Base-by-base conservation (phyloP, 2,797 vertebrate genomes). In the Syngnathus rostellatus region DNA sequence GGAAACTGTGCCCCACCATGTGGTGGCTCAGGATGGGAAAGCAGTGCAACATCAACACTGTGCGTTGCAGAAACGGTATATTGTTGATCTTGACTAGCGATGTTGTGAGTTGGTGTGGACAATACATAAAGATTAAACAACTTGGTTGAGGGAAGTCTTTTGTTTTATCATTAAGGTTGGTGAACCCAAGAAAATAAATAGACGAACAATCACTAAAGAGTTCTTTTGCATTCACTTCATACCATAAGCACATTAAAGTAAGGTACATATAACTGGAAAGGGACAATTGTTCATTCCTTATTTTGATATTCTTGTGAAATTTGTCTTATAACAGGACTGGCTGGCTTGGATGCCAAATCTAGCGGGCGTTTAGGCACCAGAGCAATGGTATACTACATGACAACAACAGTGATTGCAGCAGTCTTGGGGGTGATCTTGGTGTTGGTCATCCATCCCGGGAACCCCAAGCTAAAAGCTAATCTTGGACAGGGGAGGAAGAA, bases 331-430 rank as follows among this genome's bases (percentile, higher is more conserved):
- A 67, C 73, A 99, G 96, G 97, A 67, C 86, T 99, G 21, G 93
- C 97, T 6, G 95, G 97, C 64, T 87, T 99, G 85, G 97, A 99
- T 77, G 95, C 96, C 68, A 99, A 99, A 86, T 94, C 95, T 72
- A 99, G 97, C 23, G 94, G 97, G 1, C 96, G 95, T 39, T 62
- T 99, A 23, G 97, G 97, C 64, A 95, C 95, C 1, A 92, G 97
- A 81, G 97, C 96, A 65, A 98, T 98, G 95, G 88, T 98, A 12
- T 98, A 99, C 82, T 99, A 99, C 82, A 98, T 99, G 95, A 90
- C 94, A 0, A 99, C 97, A 0, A 99, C 97, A 1, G 89, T 99
- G 73, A 98, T 98, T 0, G 97, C 97, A 1, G 97, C 97, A 0
- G 68, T 98, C 43, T 84, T 98, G 66, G 96, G 95, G 0, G 97